These are phyloP conservation scores for Sakesphorus luctuosus DNA, from an alignment of 2,113 vertebrate genomes.

Conservation along the genomic window DNA sequence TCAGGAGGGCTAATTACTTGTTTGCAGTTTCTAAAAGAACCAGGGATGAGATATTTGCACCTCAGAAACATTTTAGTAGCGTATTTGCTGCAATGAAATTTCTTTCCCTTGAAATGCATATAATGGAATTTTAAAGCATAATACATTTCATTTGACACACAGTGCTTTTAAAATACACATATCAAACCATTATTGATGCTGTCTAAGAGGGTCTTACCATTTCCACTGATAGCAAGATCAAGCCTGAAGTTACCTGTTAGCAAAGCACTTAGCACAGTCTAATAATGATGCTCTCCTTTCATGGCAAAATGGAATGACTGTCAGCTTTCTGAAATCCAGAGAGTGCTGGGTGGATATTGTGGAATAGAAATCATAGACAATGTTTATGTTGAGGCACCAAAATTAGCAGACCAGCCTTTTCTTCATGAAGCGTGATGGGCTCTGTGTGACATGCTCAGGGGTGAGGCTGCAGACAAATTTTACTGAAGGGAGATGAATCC, in stretches of 20 bases:
- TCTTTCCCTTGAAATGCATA: neutral
- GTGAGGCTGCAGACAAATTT: neutral
- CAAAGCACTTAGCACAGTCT: neutral
- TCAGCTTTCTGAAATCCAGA: neutral
- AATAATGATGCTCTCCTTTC: neutral
- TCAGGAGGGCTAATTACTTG: conserved; percentile 50
- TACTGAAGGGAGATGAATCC: neutral
- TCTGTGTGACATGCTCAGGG: neutral
- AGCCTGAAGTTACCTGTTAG: neutral
- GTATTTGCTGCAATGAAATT: neutral
- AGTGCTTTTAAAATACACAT: neutral
- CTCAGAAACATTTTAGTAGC: neutral
- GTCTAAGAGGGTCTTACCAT: neutral
- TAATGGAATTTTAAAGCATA: neutral
- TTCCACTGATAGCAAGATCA: neutral
- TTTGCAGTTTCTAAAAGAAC: conserved; percentile 43
- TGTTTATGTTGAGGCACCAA: neutral
- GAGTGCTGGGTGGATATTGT: neutral
- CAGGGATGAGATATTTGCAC: neutral
- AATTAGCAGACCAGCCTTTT: neutral
- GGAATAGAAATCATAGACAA: neutral
- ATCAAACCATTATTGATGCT: neutral
- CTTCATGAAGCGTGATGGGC: neutral
- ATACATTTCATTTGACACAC: neutral
- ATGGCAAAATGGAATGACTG: neutral